Percentiles rank a stretch among this genome's conserved stretches.
These are phyloP conservation scores for Eupithecia dodoneata DNA, from an alignment of 2,888 invertebrate species.

Conservation along the genomic window DNA sequence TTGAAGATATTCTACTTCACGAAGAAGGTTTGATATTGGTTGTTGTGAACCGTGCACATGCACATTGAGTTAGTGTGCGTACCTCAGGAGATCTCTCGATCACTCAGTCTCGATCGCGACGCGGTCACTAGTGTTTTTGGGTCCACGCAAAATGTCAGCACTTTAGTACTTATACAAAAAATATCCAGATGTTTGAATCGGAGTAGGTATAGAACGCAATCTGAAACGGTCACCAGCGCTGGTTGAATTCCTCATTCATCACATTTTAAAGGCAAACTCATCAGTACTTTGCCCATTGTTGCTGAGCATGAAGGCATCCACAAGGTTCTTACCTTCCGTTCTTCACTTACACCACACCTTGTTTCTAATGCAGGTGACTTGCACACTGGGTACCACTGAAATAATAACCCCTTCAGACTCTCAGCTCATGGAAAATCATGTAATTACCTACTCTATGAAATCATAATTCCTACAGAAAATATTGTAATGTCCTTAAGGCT, in stretches of 20 bases:
- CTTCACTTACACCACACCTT: conserved; percentile 48
- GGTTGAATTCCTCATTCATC: not conserved
- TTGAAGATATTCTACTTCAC: not conserved
- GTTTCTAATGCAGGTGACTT: conserved; percentile 76
- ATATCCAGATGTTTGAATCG: no score
- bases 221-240: not conserved
- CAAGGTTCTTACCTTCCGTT: conserved; percentile 1
- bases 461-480: not conserved
- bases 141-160: no score
- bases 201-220: not conserved
- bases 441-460: conserved; percentile 14
- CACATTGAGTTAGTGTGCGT: no score
- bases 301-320: not conserved
- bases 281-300: not conserved
- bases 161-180: no score
- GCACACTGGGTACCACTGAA: conserved; percentile 58
- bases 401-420: conserved; percentile 60
- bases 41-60: no score
- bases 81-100: no score
- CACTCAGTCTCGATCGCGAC: no score
- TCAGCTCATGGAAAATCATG: conserved; percentile 30
- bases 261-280: no score
- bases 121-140: no score
- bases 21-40: no score
- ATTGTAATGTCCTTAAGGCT: not conserved